Evolutionary conservation across 2,113 vertebrate species (phyloP).

Genomic region (Orycteropus afer): DNA sequence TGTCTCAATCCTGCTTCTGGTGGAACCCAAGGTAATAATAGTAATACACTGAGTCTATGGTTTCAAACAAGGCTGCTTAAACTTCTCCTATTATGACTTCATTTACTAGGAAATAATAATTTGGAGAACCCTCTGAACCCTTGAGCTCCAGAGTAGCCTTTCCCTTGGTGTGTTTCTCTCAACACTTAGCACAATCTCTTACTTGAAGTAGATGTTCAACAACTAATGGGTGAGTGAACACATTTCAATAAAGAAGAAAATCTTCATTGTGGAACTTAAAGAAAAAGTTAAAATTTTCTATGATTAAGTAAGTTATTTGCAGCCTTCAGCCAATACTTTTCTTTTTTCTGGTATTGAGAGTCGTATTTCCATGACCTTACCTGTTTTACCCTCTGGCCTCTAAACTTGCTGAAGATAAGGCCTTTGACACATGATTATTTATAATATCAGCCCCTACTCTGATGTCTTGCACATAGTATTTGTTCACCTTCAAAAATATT

Average conservation of each 20-base stretch:
- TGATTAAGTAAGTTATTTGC: background rate
- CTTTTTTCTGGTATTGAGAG: background rate
- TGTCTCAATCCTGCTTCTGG: background rate
- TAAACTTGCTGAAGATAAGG: background rate
- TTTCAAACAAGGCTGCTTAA: background rate
- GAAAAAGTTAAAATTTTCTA: constrained; percentile 15
- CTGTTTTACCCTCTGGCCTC: background rate
- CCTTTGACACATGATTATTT: constrained; percentile 17
- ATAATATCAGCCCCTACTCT: background rate
- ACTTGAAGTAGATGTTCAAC: background rate
- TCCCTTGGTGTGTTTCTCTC: constrained; percentile 7
- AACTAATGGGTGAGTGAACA: background rate
- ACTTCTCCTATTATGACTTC: background rate
- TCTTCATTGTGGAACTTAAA: background rate
- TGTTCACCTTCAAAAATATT: constrained; percentile 16
- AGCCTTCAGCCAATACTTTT: background rate
- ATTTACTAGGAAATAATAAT: background rate
- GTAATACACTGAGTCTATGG: background rate
- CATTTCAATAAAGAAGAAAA: background rate
- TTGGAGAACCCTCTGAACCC: background rate
- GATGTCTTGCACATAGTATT: background rate
- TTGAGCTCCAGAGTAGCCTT: background rate
- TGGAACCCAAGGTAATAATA: background rate
- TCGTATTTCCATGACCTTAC: background rate
- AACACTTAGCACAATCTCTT: background rate